phyloP scores from a whole-genome alignment of 2,888 invertebrate species.

The Heliconius charithonia region DNA sequence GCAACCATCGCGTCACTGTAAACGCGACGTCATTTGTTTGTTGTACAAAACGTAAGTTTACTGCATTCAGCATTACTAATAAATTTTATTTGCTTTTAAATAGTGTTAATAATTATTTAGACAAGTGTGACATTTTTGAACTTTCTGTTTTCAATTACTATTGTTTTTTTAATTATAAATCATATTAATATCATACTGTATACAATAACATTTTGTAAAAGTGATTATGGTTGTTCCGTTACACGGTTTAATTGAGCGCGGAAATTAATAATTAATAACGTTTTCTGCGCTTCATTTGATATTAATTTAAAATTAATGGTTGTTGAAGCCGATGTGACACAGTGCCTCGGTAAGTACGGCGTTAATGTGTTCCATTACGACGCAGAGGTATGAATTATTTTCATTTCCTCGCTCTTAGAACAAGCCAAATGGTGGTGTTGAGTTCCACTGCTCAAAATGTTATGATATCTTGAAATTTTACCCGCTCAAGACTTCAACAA shows the following conservation, averaged over 20 bases:
- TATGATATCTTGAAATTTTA: background rate
- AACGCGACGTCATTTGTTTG: background rate
- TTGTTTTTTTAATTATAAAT: background rate
- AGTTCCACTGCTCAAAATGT: background rate
- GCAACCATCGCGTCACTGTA: background rate
- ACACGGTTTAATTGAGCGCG: background rate
- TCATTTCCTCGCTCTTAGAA: background rate
- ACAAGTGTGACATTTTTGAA: background rate
- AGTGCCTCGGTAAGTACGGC: background rate
- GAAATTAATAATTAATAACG: conserved; percentile 4
- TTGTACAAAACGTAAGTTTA: background rate
- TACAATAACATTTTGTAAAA: background rate
- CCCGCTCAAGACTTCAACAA: no score
- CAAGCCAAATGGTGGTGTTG: background rate
- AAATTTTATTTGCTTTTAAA: background rate
- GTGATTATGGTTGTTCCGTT: background rate
- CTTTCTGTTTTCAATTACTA: background rate
- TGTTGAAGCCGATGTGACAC: background rate
- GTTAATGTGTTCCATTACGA: background rate
- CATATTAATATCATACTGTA: background rate
- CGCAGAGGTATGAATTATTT: background rate
- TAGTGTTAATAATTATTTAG: background rate
- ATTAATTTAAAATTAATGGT: background rate
- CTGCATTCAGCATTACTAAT: background rate
- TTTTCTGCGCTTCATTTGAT: background rate